Conservation (phyloP, 2,113 vertebrate genomes). For the Eptesicus fuscus region DNA sequence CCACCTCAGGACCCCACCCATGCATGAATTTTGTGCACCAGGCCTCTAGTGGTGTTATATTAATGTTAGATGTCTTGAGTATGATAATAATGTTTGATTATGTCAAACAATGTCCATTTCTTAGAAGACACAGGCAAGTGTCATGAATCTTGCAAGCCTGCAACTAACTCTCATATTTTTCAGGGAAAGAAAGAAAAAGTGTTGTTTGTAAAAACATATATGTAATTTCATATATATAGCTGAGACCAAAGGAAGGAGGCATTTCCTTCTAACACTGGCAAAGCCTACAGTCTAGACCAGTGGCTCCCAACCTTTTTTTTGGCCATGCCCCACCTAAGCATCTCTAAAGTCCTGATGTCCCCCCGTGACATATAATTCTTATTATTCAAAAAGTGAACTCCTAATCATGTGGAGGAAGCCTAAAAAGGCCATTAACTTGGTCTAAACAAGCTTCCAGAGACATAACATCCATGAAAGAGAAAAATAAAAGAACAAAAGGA, state of each 20-base stretch:
- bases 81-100: neutral
- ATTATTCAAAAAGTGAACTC: too few relatives aligned
- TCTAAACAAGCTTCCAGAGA: too few relatives aligned
- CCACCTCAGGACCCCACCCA: too few relatives aligned
- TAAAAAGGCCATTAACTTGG: too few relatives aligned
- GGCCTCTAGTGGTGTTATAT: neutral
- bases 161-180: neutral
- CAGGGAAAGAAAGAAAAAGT: neutral
- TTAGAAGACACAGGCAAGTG: neutral
- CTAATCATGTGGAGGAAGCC: too few relatives aligned
- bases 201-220: neutral
- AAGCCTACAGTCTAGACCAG: neutral
- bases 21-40: too few relatives aligned
- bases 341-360: too few relatives aligned
- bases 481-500: too few relatives aligned
- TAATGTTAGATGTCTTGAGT: neutral
- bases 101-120: neutral
- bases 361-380: too few relatives aligned
- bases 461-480: too few relatives aligned
- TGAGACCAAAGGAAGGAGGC: neutral
- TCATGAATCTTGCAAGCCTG: neutral
- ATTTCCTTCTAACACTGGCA: neutral
- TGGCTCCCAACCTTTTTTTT: too few relatives aligned
- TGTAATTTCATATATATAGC: neutral
- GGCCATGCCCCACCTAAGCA: too few relatives aligned